phyloP scores from a whole-genome alignment of 2,113 vertebrate genomes.

The Felis catus region F.catus_Fca126_mat1.0 CM031426.1:5895001-5895500 shows the following conservation, averaged over 20 bases:
- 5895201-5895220: not conserved
- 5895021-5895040: not conserved
- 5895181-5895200: not conserved
- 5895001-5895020: not conserved
- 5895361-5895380: not conserved
- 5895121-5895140: not conserved
- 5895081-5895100: not conserved
- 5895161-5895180: not conserved
- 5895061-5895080: not conserved
- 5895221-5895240: not conserved
- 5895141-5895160: not conserved
- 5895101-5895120: not conserved
- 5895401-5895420: not conserved
- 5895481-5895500: not conserved
- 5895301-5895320: not conserved
- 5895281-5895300: not conserved
- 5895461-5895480: not conserved
- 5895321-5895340: not conserved
- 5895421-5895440: not conserved
- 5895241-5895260: not conserved
- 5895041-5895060: not conserved
- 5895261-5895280: not conserved
- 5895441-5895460: not conserved
- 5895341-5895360: not conserved
- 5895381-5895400: not conserved